A percentile compares a stretch with the other conserved stretches of the same genome.
Conservation (phyloP, 2,797 vertebrate genomes). For the Florisuga fusca region DNA sequence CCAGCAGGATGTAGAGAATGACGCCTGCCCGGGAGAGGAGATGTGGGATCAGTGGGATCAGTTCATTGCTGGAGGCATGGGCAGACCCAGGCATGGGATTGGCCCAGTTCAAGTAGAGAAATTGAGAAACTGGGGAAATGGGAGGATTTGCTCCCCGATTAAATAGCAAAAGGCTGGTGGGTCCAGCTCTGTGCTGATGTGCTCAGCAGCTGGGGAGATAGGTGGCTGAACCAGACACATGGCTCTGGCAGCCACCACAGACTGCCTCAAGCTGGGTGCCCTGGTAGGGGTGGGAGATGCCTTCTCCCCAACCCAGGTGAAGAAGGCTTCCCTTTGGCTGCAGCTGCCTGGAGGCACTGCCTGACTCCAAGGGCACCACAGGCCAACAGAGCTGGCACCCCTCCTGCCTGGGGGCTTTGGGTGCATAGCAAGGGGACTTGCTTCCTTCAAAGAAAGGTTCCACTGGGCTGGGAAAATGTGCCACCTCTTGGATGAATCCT, state of each 20-base stretch:
- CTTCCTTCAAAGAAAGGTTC: neutral
- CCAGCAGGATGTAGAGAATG: slow-evolving; percentile 95
- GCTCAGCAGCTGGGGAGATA: neutral
- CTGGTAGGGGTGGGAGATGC: neutral
- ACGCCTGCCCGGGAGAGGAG: slow-evolving; percentile 82
- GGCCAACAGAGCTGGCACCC: neutral
- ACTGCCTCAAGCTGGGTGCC: neutral
- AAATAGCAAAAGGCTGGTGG: neutral
- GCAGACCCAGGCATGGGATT: neutral
- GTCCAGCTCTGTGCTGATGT: neutral
- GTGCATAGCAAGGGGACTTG: neutral
- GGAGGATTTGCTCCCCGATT: neutral
- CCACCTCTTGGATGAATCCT: neutral
- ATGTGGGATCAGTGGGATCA: neutral
- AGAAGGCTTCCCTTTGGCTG: neutral
- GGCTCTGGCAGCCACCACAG: neutral
- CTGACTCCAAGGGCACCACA: accelerated
- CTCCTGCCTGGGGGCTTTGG: neutral
- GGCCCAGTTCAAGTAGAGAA: neutral
- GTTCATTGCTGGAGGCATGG: neutral
- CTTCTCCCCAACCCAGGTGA: accelerated
- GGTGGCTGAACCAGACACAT: neutral
- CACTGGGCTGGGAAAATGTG: neutral
- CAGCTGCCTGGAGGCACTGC: neutral
- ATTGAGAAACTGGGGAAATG: accelerated